Percentiles rank a stretch among this genome's conserved stretches.
These are phyloP conservation scores for Florisuga fusca DNA, from an alignment of 2,797 vertebrate species.

Conservation along the genomic window DNA sequence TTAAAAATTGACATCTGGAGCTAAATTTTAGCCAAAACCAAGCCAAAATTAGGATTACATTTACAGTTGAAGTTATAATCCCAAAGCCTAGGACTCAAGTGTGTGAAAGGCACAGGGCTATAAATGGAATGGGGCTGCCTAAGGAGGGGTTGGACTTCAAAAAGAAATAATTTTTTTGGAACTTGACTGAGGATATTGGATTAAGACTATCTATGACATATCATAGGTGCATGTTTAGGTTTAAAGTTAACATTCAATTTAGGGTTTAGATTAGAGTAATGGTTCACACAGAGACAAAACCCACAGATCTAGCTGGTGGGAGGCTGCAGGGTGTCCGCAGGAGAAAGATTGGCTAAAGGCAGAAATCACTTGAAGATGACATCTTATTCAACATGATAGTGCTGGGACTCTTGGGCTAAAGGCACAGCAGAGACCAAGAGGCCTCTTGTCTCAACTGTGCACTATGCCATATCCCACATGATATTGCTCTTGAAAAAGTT, in stretches of 20 bases:
- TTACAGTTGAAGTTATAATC: background rate
- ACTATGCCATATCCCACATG: rapidly evolving
- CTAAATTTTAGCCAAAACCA: background rate
- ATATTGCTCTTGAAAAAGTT: background rate
- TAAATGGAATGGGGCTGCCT: background rate
- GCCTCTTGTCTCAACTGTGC: background rate
- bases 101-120: background rate
- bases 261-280: background rate
- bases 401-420: background rate
- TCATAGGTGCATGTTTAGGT: background rate
- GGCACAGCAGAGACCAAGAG: background rate
- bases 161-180: background rate
- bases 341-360: background rate
- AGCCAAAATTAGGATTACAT: background rate
- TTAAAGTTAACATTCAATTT: background rate
- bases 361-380: background rate
- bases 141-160: background rate
- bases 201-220: background rate
- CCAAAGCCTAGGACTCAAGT: rapidly evolving
- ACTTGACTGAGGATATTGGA: background rate
- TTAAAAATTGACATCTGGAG: background rate
- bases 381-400: background rate
- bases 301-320: background rate
- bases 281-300: background rate
- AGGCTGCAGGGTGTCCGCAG: background rate